Conservation (phyloP, 2,113 vertebrate genomes). For the Onychostruthus taczanowskii region DNA sequence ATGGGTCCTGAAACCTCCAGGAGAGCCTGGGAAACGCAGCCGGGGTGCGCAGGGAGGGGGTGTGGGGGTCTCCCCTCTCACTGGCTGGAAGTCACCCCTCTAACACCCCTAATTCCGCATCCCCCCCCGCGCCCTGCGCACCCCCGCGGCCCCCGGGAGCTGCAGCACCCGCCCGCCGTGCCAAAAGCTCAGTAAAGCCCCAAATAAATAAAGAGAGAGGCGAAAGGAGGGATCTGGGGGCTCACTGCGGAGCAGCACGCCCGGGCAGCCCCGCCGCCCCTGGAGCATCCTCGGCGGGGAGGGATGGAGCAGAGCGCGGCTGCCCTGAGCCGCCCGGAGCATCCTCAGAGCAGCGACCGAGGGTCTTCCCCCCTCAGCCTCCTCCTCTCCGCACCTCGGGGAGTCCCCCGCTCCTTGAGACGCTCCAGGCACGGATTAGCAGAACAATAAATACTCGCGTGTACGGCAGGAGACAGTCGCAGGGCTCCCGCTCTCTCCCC, state of each 20-base stretch:
- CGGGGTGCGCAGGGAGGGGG: background rate
- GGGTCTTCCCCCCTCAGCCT: background rate
- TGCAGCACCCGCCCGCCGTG: background rate
- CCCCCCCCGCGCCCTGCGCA: background rate
- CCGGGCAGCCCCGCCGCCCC: background rate
- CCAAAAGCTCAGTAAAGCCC: background rate
- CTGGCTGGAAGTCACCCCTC: background rate
- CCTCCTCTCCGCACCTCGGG: background rate
- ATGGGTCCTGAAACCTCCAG: rapidly evolving
- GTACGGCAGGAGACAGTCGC: background rate
- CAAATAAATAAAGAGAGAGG: background rate
- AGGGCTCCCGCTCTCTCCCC: background rate
- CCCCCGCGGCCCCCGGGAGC: background rate
- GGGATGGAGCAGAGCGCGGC: background rate
- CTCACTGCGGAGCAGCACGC: background rate
- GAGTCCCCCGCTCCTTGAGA: background rate
- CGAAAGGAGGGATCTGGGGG: background rate
- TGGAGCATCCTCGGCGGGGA: background rate
- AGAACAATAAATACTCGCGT: conserved; percentile 30
- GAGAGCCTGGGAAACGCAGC: background rate
- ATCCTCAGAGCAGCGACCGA: background rate
- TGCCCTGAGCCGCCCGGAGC: background rate
- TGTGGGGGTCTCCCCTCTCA: background rate
- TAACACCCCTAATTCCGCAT: background rate
- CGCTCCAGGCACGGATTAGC: background rate